Evolutionary conservation across 2,797 vertebrate species (phyloP).

Genomic region (Gobio occitaniae): DNA sequence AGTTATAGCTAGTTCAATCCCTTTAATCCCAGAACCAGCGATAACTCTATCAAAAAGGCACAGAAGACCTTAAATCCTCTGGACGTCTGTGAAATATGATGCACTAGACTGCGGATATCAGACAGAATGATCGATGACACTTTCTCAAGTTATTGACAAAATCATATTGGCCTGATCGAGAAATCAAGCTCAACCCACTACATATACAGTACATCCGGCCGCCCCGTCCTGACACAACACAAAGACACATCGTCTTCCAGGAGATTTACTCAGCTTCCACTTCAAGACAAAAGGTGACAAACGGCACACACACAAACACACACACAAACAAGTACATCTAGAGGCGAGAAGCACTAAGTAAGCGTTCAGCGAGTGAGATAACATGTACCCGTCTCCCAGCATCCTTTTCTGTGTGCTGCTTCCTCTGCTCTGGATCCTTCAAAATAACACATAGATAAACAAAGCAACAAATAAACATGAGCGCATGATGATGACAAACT

Average conservation of each 20-base stretch:
- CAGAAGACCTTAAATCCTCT: conserved; percentile 10
- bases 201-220: not conserved
- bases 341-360: not conserved
- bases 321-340: conserved; percentile 12
- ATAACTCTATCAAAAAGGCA: conserved; percentile 12
- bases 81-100: not conserved
- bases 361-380: conserved; percentile 61
- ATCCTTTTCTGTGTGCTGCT: conserved; percentile 68
- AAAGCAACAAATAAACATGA: conserved; percentile 60
- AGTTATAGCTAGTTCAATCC: not conserved
- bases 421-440: conserved; percentile 62
- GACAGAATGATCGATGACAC: conserved; percentile 4
- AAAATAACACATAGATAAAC: conserved; percentile 49
- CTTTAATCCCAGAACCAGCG: not conserved
- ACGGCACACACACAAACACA: not conserved
- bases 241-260: not conserved
- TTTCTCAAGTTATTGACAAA: conserved; percentile 33
- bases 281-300: conserved; percentile 15
- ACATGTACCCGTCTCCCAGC: conserved; percentile 67
- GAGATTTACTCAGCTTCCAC: not conserved
- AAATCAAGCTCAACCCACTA: not conserved
- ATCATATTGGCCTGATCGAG: not conserved
- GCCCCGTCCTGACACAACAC: not conserved
- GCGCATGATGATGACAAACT: conserved; percentile 61
- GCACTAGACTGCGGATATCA: not conserved